phyloP scores from a whole-genome alignment of 2,888 invertebrate genomes.

The Acleris emargana region DNA sequence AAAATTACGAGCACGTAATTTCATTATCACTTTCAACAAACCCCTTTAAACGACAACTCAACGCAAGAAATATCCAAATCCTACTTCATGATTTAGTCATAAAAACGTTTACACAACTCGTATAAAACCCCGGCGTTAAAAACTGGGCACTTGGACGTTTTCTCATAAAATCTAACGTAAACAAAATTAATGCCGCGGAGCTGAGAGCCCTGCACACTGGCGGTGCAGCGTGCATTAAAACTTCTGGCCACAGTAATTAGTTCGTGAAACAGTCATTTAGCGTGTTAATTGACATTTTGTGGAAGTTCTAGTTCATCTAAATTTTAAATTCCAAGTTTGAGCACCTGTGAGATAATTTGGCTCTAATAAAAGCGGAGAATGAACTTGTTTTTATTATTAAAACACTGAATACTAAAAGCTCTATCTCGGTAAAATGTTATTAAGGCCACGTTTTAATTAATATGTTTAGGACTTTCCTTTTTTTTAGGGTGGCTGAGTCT shows the following conservation, averaged over 20 bases:
- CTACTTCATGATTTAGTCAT: constrained; percentile 33
- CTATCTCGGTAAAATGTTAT: too few relatives aligned
- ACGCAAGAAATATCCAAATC: constrained; percentile 9
- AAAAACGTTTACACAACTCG: constrained; percentile 27
- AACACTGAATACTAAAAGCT: too few relatives aligned
- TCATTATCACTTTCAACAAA: not conserved
- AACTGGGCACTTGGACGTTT: constrained; percentile 32
- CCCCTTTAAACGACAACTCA: constrained; percentile 6
- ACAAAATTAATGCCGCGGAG: constrained; percentile 39
- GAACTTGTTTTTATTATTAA: too few relatives aligned
- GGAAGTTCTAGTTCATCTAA: constrained; percentile 26
- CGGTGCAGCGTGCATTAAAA: constrained; percentile 29
- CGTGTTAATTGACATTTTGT: constrained; percentile 16
- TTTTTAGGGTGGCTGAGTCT: too few relatives aligned
- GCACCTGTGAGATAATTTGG: not conserved
- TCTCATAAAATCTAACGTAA: constrained; percentile 38
- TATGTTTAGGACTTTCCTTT: too few relatives aligned
- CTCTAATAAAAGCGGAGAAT: too few relatives aligned
- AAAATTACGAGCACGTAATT: too few relatives aligned
- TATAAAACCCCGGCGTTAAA: constrained; percentile 35
- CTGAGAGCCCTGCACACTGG: constrained; percentile 32
- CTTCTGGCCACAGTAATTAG: constrained; percentile 31
- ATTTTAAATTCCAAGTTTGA: constrained; percentile 28
- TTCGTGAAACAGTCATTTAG: constrained; percentile 36
- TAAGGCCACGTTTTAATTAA: too few relatives aligned